Conservation (phyloP, 2,888 invertebrate species). For the Thera britannica region DNA sequence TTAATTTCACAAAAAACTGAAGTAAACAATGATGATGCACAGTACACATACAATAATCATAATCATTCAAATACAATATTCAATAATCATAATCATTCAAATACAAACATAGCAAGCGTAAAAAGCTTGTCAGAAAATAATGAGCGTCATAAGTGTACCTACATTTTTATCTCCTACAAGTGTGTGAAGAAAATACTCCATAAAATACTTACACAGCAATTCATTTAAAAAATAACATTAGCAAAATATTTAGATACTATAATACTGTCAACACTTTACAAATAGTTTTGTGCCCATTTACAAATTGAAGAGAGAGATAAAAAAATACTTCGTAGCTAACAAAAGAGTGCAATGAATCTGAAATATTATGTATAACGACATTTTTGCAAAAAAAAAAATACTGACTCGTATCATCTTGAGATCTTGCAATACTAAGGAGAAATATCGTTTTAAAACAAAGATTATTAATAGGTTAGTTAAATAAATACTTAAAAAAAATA, state of each 20-base stretch:
- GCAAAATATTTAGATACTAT: conserved; percentile 63
- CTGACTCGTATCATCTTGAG: not conserved
- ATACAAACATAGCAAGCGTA: not conserved
- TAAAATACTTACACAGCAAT: conserved; percentile 49
- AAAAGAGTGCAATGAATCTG: not conserved
- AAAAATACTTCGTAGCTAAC: not conserved
- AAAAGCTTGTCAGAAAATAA: conserved; percentile 7
- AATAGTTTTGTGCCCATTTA: conserved; percentile 58
- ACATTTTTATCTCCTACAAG: conserved; percentile 9
- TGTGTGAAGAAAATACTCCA: conserved; percentile 12
- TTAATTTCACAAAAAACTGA: not conserved
- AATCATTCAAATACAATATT: not conserved
- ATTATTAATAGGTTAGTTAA: too few species aligned
- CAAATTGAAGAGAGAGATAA: not conserved
- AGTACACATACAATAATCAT: not conserved
- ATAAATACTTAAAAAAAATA: too few species aligned
- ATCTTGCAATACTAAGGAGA: not conserved
- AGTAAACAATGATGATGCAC: not conserved
- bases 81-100: not conserved
- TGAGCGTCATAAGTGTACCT: not conserved
- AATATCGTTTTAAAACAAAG: too few species aligned
- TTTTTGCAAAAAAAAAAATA: not conserved
- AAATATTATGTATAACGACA: not conserved
- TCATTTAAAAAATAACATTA: conserved; percentile 34
- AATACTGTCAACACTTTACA: conserved; percentile 39